Evolutionary conservation across 2,113 vertebrate species (phyloP), one percentile per base, ranked within the genome.

Genomic region (Silurus meridionalis): DNA sequence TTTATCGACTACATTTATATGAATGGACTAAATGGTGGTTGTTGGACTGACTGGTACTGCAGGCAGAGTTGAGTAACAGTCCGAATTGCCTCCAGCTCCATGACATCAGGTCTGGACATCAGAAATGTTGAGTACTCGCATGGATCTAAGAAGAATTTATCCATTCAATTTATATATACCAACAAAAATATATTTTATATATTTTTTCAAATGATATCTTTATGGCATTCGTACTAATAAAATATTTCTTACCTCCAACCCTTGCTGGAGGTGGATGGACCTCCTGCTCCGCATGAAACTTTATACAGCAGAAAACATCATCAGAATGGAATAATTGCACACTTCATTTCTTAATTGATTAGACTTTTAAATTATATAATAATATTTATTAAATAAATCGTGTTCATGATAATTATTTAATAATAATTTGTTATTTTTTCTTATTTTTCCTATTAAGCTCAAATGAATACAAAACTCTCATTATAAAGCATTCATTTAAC

Each of bases 251-350:
- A 95, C 95, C 92, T 0, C 90, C 91, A 6, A 81, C 52, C 37
- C 87, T 85, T 37, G 86, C 83, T 8, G 79, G 14, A 60, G 87
- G 79, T 28, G 88, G 84, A 19, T 91, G 58, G 81, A 94, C 87
- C 6, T 96, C 94, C 85, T 8, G 91, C 90, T 96, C 95, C 82
- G 95, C 95, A 8, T 96, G 95, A 85, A 96, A 96, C 95, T 96
- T 69, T n/a, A 87, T 23, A 53, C 25, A 85, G 53, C 72, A 75
- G 13, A 75, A 53, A 77, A 57, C 57, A 58, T 7, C 19, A 80
- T 79, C 28, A 78, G 72, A 28, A 48, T 14, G 13, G 9, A 5
- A 57, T 55, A 13, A 23, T 23, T 55, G 25, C 8, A 57, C 8
- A 25, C 25, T 71, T 83, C 58, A 53, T 83, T 69, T 28, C 46